Evolutionary conservation across 1,140 invertebrate genomes (phyloP), one percentile per base, ranked within the genome.

Genomic region (Condylostylus longicornis): DNA sequence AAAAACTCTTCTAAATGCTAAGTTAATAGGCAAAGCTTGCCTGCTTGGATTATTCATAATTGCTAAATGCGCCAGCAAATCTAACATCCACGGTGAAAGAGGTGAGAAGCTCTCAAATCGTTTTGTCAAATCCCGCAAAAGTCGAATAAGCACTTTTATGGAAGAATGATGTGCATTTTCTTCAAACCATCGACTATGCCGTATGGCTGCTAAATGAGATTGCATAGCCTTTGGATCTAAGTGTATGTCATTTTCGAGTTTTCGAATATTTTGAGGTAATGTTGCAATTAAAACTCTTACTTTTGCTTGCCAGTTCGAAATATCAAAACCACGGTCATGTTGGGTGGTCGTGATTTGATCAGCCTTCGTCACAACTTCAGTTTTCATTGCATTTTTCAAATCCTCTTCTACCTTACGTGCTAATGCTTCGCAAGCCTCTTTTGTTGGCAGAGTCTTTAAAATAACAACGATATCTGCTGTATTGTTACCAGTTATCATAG

Each of bases 81-180:
- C 94, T 18, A 98, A 68, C 75, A 96, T 91, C 94, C 93, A 98
- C 2, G 93, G 86, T 8, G 83, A 88, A 1, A 98, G 64, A 3
- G 89, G 79, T 40, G 87, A 74, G 29, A 98, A 75, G 4, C 90
- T 89, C 45, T 88, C 74, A 64, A 91, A 95, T 36, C 93, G 71
- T 30, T 73, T 77, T 47, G 82, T 75, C 42, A 98, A 68, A 65
- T 98, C 93, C 47, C 88, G 75, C 2, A 98, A 63, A 14, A 98
- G 68, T 10, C 94, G 72, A 45, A 98, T 94, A 1, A 98, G 63
- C 10, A 71, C 69, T 70, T 96, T 97, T 33, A 98, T 91, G 20
- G 88, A 89, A 4, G 93, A 94, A 63, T 97, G 90, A 58, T 89
- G 89, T 5, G 89, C 91, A 62, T 95, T 95, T 65, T 98, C 93